Percentiles rank a stretch among this genome's conserved stretches.
Evolutionary conservation across 1,140 invertebrate species (phyloP).

Genomic region (Zaprionus ghesquierei): DNA sequence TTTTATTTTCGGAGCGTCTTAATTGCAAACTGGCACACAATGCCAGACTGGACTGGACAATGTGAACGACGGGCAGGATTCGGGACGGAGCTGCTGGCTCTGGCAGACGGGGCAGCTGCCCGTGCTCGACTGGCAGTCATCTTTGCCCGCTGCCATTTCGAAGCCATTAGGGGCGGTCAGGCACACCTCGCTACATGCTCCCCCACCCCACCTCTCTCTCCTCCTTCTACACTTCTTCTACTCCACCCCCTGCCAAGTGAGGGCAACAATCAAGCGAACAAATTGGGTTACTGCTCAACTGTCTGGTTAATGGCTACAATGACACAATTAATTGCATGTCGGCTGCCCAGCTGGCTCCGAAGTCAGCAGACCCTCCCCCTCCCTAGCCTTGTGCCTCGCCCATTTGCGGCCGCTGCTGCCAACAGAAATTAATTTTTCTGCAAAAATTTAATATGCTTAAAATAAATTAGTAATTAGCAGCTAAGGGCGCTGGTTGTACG

Average conservation of each 20-base stretch:
- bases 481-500: neutral
- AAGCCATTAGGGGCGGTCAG: constrained; percentile 66
- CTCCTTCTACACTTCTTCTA: neutral
- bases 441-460: constrained; percentile 72
- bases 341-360: constrained; percentile 49
- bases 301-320: constrained; percentile 79
- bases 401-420: constrained; percentile 30
- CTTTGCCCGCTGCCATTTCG: constrained; percentile 33
- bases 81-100: too few species aligned
- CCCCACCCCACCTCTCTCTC: neutral
- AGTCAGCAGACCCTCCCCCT: neutral
- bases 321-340: constrained; percentile 79
- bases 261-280: constrained; percentile 68
- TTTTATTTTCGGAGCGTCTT: constrained; percentile 58
- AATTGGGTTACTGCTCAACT: constrained; percentile 80
- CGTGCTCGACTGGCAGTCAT: constrained; percentile 23
- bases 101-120: constrained; percentile 31
- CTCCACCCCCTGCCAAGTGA: neutral
- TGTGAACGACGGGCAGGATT: constrained; percentile 8
- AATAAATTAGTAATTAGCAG: constrained; percentile 70
- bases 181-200: neutral
- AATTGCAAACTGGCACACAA: constrained; percentile 73
- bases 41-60: constrained; percentile 15
- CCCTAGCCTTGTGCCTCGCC: neutral
- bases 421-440: constrained; percentile 65